Conservation (phyloP, 2,113 vertebrate species). For the Phylloscopus trochilus region DNA sequence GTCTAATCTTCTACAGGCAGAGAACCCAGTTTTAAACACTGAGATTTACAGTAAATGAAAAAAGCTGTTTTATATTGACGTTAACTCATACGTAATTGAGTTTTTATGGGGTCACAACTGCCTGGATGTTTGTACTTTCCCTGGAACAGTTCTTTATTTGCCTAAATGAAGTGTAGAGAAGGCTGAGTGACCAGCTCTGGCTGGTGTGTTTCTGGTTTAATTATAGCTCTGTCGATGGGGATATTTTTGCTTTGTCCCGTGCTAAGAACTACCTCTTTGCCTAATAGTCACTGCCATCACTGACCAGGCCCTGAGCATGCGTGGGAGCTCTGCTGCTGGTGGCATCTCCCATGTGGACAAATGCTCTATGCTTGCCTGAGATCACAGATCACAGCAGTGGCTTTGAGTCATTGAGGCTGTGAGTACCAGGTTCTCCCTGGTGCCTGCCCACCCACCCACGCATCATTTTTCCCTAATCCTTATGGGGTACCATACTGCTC, state of each 20-base stretch:
- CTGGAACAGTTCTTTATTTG: conserved; percentile 53
- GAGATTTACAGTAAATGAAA: conserved; percentile 54
- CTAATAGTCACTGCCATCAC: not conserved
- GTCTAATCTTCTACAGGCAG: not conserved
- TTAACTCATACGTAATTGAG: conserved; percentile 58
- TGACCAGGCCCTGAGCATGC: not conserved
- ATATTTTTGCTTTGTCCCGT: not conserved
- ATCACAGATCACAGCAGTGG: not conserved
- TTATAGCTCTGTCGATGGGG: conserved; percentile 25
- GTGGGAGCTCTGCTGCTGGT: not conserved
- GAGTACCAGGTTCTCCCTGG: not conserved
- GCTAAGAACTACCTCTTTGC: not conserved
- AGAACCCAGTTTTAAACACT: not conserved
- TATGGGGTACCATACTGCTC: not conserved
- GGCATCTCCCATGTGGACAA: not conserved
- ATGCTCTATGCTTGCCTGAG: not conserved
- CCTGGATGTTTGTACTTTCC: conserved; percentile 46
- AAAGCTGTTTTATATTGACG: conserved; percentile 60
- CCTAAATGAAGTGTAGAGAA: conserved; percentile 42
- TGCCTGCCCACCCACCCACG: not conserved
- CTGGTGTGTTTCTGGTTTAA: conserved; percentile 48
- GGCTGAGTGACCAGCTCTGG: conserved; percentile 16
- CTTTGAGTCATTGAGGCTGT: not conserved
- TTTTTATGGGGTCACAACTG: conserved; percentile 63
- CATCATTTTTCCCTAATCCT: fast-evolving